Percentiles rank a stretch among this genome's conserved stretches.
phyloP scores from a whole-genome alignment of 2,888 invertebrate species.

The Seira ritae region DNA sequence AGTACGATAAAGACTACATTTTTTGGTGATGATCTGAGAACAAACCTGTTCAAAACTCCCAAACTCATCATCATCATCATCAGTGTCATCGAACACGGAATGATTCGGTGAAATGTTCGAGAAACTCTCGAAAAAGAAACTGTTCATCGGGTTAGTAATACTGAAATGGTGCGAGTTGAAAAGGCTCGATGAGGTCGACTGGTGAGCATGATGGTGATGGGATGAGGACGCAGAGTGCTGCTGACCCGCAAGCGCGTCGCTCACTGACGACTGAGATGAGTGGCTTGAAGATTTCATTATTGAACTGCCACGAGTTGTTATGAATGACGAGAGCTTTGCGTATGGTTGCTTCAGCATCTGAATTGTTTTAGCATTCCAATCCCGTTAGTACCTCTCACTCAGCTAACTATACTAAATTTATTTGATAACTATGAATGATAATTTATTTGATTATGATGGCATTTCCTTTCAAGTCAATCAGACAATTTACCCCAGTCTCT shows the following conservation, averaged over 20 bases:
- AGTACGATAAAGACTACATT: slow-evolving; percentile 11
- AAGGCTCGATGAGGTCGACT: slow-evolving; percentile 27
- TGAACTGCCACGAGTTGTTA: slow-evolving; percentile 83
- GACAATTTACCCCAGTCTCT: no score
- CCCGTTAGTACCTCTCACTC: neutral
- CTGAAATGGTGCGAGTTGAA: slow-evolving; percentile 50
- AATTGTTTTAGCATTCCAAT: slow-evolving; percentile 72
- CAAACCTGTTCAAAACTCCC: slow-evolving; percentile 49
- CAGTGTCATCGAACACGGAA: slow-evolving; percentile 49
- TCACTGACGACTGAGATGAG: slow-evolving; percentile 43
- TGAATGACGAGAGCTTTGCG: slow-evolving; percentile 96
- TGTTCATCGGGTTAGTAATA: slow-evolving; percentile 52
- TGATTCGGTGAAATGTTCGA: slow-evolving; percentile 48
- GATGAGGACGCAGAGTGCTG: neutral
- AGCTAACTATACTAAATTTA: no score
- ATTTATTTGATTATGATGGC: no score
- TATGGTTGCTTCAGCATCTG: slow-evolving; percentile 98
- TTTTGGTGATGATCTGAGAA: neutral
- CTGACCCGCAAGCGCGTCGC: slow-evolving; percentile 19
- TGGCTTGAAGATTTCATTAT: slow-evolving; percentile 45
- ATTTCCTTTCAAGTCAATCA: no score
- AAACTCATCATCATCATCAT: slow-evolving; percentile 61
- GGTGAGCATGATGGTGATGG: neutral
- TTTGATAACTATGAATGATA: no score
- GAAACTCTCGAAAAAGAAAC: slow-evolving; percentile 51